These are phyloP conservation scores for Ploceus nigricollis DNA, from an alignment of 2,113 vertebrate species.

Conservation along the genomic window DNA sequence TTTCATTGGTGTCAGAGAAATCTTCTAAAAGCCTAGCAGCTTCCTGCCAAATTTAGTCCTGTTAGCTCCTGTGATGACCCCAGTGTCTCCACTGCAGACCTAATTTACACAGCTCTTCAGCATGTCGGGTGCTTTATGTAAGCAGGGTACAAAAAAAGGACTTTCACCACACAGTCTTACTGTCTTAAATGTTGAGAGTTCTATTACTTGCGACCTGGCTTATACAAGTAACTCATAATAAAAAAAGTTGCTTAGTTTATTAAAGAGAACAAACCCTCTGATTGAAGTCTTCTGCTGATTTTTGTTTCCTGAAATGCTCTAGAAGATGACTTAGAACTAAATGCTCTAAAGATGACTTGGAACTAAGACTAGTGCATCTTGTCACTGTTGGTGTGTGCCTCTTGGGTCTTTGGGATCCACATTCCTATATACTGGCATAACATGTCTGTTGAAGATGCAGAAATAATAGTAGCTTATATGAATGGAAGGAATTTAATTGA, in stretches of 20 bases:
- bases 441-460: neutral
- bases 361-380: neutral
- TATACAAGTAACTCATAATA: neutral
- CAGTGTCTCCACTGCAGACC: neutral
- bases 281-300: neutral
- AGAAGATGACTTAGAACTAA: neutral
- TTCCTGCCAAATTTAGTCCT: neutral
- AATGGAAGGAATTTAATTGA: neutral
- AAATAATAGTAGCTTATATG: neutral
- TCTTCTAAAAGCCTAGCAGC: neutral
- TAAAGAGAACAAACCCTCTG: neutral
- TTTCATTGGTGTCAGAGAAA: neutral
- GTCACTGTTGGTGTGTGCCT: neutral
- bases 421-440: neutral
- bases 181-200: neutral
- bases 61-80: neutral
- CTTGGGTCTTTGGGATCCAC: neutral
- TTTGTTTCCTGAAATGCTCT: neutral
- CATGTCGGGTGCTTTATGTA: neutral
- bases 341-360: neutral
- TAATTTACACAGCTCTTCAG: neutral
- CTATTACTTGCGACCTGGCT: neutral
- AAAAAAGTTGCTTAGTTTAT: neutral
- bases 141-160: neutral
- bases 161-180: neutral